Conservation (phyloP, 2,113 vertebrate species). For the Climacteris rufus region DNA sequence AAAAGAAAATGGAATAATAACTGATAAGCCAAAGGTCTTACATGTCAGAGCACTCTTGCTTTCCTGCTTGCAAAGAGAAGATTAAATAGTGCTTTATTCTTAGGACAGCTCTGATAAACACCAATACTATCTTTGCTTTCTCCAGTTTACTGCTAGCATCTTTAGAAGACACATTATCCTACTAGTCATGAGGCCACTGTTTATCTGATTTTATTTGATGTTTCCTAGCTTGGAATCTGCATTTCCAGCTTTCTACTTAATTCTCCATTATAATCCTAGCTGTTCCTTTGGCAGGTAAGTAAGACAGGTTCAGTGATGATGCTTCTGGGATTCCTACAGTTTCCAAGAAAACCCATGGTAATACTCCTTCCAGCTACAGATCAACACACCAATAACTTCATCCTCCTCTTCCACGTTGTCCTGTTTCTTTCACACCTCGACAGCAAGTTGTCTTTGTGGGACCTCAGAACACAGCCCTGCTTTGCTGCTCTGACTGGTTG, state of each 20-base stretch:
- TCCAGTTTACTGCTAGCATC: neutral
- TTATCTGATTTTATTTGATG: neutral
- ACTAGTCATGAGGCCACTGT: neutral
- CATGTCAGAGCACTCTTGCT: neutral
- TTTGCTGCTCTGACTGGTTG: neutral
- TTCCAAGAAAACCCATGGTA: neutral
- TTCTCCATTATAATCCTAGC: neutral
- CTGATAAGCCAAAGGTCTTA: neutral
- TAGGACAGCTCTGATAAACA: neutral
- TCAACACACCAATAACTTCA: neutral
- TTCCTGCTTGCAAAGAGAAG: neutral
- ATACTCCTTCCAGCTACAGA: neutral
- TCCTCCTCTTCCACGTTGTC: neutral
- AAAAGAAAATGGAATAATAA: slow-evolving; percentile 9
- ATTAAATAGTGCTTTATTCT: neutral
- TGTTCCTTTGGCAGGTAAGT: neutral
- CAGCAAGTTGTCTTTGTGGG: neutral
- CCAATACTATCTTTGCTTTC: neutral
- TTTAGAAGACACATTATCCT: neutral
- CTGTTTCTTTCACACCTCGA: neutral
- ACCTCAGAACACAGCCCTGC: neutral
- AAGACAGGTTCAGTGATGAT: neutral
- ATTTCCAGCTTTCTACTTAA: neutral
- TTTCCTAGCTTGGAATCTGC: neutral
- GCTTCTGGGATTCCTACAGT: neutral